phyloP scores from a whole-genome alignment of 2,113 vertebrate genomes.

The Salvelinus sp. region DNA sequence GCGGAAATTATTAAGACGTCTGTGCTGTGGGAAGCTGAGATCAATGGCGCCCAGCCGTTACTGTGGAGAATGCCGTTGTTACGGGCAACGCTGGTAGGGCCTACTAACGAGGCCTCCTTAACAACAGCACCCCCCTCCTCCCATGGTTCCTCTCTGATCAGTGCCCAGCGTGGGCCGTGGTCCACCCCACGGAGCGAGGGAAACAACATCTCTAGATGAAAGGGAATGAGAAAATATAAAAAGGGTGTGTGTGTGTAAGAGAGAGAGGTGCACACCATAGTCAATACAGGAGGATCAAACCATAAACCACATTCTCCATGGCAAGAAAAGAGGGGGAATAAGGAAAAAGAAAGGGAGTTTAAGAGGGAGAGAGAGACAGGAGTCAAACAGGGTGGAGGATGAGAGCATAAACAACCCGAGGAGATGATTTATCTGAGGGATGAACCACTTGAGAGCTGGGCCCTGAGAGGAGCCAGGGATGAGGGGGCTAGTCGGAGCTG shows the following conservation, averaged over 20 bases:
- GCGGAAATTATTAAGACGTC: slow-evolving; percentile 41
- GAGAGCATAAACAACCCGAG: slow-evolving; percentile 30
- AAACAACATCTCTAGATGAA: neutral
- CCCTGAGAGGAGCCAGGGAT: neutral
- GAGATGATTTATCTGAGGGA: slow-evolving; percentile 1
- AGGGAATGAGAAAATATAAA: neutral
- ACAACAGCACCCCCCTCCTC: slow-evolving; percentile 27
- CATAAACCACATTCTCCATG: no score
- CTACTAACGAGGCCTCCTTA: slow-evolving; percentile 53
- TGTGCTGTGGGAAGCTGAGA: slow-evolving; percentile 34
- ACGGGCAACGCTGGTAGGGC: slow-evolving; percentile 9
- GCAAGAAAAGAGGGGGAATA: no score
- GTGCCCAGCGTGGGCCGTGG: slow-evolving; percentile 23
- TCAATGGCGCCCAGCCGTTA: slow-evolving; percentile 38
- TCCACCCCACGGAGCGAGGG: slow-evolving; percentile 9
- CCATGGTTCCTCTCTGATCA: slow-evolving; percentile 35
- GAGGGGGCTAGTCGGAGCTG: slow-evolving; percentile 28
- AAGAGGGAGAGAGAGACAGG: neutral
- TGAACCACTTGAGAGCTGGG: slow-evolving; percentile 22
- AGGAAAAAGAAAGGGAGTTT: no score
- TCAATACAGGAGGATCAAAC: no score
- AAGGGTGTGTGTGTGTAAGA: neutral
- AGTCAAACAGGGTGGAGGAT: slow-evolving; percentile 12
- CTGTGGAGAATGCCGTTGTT: slow-evolving; percentile 40
- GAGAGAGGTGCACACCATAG: no score